A percentile compares a stretch with the other conserved stretches of the same genome.
phyloP scores from a whole-genome alignment of 2,113 vertebrate species.

The Rhea pennata region DNA sequence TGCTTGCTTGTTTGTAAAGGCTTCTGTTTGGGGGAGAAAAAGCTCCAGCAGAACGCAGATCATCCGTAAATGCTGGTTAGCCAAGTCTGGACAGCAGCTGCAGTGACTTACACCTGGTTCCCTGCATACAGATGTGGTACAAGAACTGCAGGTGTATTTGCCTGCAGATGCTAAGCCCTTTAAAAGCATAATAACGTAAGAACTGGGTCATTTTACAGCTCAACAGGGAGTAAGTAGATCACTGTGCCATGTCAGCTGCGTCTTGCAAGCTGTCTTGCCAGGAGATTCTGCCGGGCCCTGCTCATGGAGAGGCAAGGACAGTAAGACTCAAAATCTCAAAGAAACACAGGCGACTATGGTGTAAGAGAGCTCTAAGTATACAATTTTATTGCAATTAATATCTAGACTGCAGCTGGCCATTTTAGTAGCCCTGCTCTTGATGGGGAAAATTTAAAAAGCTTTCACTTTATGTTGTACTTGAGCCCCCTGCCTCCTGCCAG shows the following conservation, averaged over 20 bases:
- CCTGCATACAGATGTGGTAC: fast-evolving
- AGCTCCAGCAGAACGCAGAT: neutral
- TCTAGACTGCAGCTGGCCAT: neutral
- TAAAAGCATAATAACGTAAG: neutral
- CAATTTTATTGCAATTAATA: neutral
- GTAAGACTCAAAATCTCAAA: neutral
- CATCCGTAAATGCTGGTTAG: fast-evolving
- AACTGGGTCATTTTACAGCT: neutral
- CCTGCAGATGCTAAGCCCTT: neutral
- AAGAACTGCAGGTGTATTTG: neutral
- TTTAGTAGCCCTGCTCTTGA: neutral
- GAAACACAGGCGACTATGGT: neutral
- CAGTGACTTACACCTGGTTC: neutral
- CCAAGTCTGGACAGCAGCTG: neutral
- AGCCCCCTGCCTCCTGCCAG: neutral
- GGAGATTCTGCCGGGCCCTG: neutral
- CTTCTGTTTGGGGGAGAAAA: neutral
- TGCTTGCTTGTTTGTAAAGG: neutral
- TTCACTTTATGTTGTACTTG: neutral
- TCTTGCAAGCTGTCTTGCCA: neutral
- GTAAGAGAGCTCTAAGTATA: neutral
- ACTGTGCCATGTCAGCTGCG: neutral
- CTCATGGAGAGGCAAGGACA: neutral
- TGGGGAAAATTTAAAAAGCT: neutral
- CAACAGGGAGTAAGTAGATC: neutral